Base-by-base conservation (phyloP, 2,797 vertebrate species). In the Sebastes itinus region DNA sequence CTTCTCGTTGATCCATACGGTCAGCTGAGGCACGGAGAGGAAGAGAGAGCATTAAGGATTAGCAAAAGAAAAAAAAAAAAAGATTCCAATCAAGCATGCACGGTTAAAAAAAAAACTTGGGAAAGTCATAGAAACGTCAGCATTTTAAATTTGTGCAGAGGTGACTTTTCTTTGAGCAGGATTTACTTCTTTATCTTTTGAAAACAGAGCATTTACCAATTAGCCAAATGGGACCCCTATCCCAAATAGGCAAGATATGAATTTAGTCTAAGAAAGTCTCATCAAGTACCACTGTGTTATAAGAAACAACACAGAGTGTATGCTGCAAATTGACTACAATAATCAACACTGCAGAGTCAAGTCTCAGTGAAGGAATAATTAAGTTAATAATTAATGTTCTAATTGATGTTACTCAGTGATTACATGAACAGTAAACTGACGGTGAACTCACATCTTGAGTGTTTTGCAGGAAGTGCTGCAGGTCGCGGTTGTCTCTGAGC, bases 1-100 rank as follows among this genome's bases (percentile, higher is more conserved):
- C 96, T 98, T 99, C 93, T 99, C 98, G 30, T 99, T 98, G 95
- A 99, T 97, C 98, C 99, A 99, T 27, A 98, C 86, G 0, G 97
- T 96, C 64, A 99, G 95, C 99, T 99, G 92, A 9, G 60, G 68
- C 3, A n/a, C 0, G 4, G 23, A 55, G 58, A 32, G 9, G 49
- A 73, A 22, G 30, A 75, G 54, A 7, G 33, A 62, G 59, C 20
- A 12, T 70, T 2, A 70, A 30, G n/a, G 55, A 65, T 85, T 68
- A 75, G 78, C 32, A 12, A 58, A 30, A 35, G 4, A 7, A 27
- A 54, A 30, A 14, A 42, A 42, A 35, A 42, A 49, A 23, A 2
- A 64, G 60, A 77, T 33, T 64, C 6, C 77, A 72, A 74, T 33
- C 33, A 2, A 32, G 38, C 61, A n/a, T 16, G 16, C 4, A 54